These are phyloP conservation scores for Copidosoma floridanum DNA, from an alignment of 1,140 invertebrate species.

Conservation along the genomic window DNA sequence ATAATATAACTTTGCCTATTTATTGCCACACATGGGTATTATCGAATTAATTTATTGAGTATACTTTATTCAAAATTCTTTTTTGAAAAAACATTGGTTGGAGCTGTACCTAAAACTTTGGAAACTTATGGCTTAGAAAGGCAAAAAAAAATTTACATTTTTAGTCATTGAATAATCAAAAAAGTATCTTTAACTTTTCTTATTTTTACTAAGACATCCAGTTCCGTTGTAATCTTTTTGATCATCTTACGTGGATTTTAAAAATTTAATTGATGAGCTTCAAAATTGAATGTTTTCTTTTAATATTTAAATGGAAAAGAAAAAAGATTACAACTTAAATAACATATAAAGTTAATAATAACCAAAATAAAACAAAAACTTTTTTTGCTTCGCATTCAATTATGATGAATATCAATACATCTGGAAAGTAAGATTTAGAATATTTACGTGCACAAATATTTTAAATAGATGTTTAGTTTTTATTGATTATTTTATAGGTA, in stretches of 20 bases:
- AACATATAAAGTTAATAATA: neutral
- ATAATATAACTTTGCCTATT: no score
- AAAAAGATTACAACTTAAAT: constrained; percentile 10
- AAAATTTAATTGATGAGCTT: neutral
- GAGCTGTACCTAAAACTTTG: neutral
- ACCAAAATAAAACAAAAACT: constrained; percentile 1
- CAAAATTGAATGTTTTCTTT: no score
- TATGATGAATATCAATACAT: constrained; percentile 15
- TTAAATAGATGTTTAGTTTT: neutral
- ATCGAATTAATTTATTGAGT: no score
- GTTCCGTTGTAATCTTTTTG: constrained; percentile 13
- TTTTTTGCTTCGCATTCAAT: constrained; percentile 17
- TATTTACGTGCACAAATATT: constrained; percentile 10
- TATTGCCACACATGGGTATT: no score
- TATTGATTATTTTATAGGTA: constrained; percentile 14
- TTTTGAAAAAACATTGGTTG: no score
- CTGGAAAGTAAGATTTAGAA: constrained; percentile 18
- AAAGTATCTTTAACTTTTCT: neutral
- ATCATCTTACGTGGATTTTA: neutral
- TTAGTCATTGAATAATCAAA: neutral
- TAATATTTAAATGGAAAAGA: no score
- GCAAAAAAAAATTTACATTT: constrained; percentile 9
- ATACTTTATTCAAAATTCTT: no score
- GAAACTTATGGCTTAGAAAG: neutral
- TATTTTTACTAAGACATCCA: neutral